Evolutionary conservation across 2,888 invertebrate genomes (phyloP).

Genomic region (Craniophora ligustri): DNA sequence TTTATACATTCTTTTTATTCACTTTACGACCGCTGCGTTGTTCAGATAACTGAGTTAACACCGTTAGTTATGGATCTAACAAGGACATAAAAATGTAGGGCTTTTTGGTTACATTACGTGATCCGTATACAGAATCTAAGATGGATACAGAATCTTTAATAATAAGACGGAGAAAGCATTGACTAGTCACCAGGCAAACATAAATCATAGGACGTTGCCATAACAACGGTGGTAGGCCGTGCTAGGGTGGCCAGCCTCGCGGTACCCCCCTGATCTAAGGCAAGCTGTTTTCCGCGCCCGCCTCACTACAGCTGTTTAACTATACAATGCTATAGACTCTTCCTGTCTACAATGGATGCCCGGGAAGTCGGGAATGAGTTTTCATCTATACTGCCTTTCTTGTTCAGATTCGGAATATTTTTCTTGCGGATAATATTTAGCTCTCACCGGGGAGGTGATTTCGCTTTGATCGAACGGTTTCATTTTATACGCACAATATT

Average conservation of each 20-base stretch:
- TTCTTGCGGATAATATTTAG: slow-evolving; percentile 21
- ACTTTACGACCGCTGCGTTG: slow-evolving; percentile 36
- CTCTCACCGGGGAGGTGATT: slow-evolving; percentile 17
- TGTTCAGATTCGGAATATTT: slow-evolving; percentile 49
- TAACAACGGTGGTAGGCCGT: slow-evolving; percentile 70
- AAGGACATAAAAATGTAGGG: slow-evolving; percentile 45
- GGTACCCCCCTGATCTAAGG: slow-evolving; percentile 59
- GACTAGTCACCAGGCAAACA: slow-evolving; percentile 72
- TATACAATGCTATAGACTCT: slow-evolving; percentile 68
- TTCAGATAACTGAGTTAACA: slow-evolving; percentile 48
- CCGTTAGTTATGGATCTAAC: slow-evolving; percentile 48
- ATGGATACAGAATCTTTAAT: slow-evolving; percentile 42
- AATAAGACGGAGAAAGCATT: slow-evolving; percentile 36
- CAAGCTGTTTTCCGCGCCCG: slow-evolving; percentile 73
- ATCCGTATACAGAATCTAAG: slow-evolving; percentile 16
- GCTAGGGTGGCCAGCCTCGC: slow-evolving; percentile 67
- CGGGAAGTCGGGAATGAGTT: slow-evolving; percentile 65
- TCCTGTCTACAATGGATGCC: slow-evolving; percentile 70
- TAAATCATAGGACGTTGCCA: slow-evolving; percentile 78
- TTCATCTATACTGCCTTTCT: slow-evolving; percentile 65
- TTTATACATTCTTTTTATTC: slow-evolving; percentile 48
- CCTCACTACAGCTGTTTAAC: slow-evolving; percentile 73
- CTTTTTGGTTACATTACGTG: slow-evolving; percentile 43
- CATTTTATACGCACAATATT: slow-evolving; percentile 10
- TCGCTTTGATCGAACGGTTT: slow-evolving; percentile 11